Evolutionary conservation across 2,797 vertebrate genomes (phyloP).

Genomic region (Steatocranus sp.): DNA sequence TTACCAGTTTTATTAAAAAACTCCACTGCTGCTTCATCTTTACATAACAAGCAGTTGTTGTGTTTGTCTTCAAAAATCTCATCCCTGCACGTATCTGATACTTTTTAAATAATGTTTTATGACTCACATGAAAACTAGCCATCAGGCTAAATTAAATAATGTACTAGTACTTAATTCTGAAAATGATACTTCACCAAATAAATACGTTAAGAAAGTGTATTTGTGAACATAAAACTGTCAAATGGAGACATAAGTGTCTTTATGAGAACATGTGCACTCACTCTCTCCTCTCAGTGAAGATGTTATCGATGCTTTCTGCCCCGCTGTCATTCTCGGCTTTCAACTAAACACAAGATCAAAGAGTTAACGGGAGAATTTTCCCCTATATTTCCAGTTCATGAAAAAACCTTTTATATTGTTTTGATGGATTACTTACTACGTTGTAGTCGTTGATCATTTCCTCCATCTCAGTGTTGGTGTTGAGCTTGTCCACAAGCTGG

Average conservation of each 20-base stretch:
- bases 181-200: background rate
- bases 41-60: background rate
- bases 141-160: background rate
- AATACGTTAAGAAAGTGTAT: background rate
- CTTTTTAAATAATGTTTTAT: background rate
- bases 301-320: conserved; percentile 84
- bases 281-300: conserved; percentile 92
- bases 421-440: conserved; percentile 70
- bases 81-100: background rate
- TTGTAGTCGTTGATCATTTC: conserved; percentile 89
- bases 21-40: background rate
- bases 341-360: conserved; percentile 67
- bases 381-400: background rate
- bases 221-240: background rate
- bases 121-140: accelerated
- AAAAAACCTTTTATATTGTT: background rate
- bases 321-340: conserved; percentile 91
- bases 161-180: background rate
- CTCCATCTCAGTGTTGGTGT: conserved; percentile 91
- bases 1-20: background rate
- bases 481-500: conserved; percentile 93
- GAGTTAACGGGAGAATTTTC: background rate
- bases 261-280: conserved; percentile 69
- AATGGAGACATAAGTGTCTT: background rate
- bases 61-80: background rate